Evolutionary conservation across 2,888 invertebrate genomes (phyloP).

Genomic region (Dynastes tityus): DNA sequence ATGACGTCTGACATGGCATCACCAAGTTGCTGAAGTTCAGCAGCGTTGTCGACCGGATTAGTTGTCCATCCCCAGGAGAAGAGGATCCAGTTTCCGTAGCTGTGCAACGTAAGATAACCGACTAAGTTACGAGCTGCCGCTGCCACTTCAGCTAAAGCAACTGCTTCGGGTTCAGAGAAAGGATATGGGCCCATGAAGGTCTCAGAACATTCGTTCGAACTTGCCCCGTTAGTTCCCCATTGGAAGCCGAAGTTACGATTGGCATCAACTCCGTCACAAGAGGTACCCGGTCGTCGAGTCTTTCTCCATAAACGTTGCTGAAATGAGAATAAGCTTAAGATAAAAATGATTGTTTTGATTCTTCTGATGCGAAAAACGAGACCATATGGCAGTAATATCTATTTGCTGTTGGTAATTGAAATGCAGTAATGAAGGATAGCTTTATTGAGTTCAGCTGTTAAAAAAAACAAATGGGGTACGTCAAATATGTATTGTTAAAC

Average conservation of each 20-base stretch:
- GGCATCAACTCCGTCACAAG: constrained; percentile 53
- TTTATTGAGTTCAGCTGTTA: too few species aligned
- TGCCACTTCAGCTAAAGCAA: constrained; percentile 75
- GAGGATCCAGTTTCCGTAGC: constrained; percentile 77
- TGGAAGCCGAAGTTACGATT: constrained; percentile 58
- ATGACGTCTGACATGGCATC: constrained; percentile 70
- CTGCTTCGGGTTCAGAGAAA: constrained; percentile 74
- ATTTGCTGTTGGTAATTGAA: neutral
- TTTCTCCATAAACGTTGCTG: constrained; percentile 49
- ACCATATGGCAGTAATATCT: neutral
- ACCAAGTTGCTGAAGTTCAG: constrained; percentile 70
- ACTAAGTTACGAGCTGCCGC: constrained; percentile 71
- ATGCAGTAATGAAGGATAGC: too few species aligned
- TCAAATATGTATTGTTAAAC: too few species aligned
- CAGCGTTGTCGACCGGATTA: constrained; percentile 71
- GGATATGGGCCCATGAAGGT: constrained; percentile 68
- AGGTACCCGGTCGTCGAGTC: constrained; percentile 33
- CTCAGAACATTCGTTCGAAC: constrained; percentile 65
- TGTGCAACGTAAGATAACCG: constrained; percentile 81
- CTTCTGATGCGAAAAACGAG: neutral
- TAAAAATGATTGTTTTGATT: neutral
- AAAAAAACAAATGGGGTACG: too few species aligned
- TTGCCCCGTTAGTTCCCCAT: constrained; percentile 58
- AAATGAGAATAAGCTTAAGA: neutral
- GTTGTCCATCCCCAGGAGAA: constrained; percentile 80